Evolutionary conservation across 1,140 invertebrate species (phyloP), one percentile per base, ranked within the genome.

Genomic region (Microplitis demolitor): DNA sequence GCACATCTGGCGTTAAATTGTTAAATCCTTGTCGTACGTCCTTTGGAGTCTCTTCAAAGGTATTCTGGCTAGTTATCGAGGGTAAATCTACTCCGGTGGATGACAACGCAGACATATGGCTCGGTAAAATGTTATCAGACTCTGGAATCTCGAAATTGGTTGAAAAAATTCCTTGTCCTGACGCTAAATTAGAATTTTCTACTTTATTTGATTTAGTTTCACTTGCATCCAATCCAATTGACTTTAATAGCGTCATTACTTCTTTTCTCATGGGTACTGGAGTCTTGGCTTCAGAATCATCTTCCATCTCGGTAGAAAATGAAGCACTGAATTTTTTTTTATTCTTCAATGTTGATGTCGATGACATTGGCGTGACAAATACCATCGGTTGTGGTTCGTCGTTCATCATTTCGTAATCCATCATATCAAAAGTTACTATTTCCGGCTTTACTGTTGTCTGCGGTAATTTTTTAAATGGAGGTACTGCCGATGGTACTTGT

Each of bases 1-100:
- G 84, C 16, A 88, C 76, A 9, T 87, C 84, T 0, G 84, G 85
- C 5, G 84, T 82, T 2, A 88, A 56, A 63, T 87, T 87, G 0
- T 79, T 76, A 6, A 85, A 72, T 0, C 82, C 82, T 66, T 84
- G 81, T 31, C 77, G 81, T 2, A 85, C 75, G 13, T 83, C 76
- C 3, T 69, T 66, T 3, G 72, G 66, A 0, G 75, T 58, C 39
- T 62, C 72, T 3, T 79, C 74, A 37, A 85, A 85, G 0, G 81
- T 81, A 13, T 82, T 86, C 37, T 84, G 81, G 31, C 76, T 74
- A 0, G 4, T 8, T 4, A 83, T 77, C 3, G 80, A 80, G 0
- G 77, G 53, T 0, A 71, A 72, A 31, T 81, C 58, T 0, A 63
- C 4, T 13, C 67, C 72, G 4, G 56, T 60, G 0, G 73, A 4